Percentiles rank a stretch among this genome's conserved stretches.
Evolutionary conservation across 2,888 invertebrate species (phyloP).

Genomic region (Heteromyza rotundicornis): DNA sequence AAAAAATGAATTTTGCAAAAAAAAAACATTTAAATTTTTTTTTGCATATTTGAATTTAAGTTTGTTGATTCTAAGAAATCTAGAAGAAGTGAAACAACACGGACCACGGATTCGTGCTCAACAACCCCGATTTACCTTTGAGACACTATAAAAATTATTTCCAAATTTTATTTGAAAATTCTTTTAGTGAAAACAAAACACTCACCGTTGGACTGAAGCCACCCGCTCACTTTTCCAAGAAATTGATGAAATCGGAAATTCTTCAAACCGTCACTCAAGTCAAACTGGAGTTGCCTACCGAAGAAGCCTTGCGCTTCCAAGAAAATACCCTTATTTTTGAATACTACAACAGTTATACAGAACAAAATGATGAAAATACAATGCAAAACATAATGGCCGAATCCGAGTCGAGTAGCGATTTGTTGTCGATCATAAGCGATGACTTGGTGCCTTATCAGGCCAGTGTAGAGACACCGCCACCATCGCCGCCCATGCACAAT

Average conservation of each 20-base stretch:
- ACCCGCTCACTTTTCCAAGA: slow-evolving; percentile 30
- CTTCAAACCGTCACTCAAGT: slow-evolving; percentile 22
- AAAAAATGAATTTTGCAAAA: too few relatives aligned
- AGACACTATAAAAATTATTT: too few relatives aligned
- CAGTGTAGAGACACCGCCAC: too few relatives aligned
- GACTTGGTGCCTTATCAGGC: too few relatives aligned
- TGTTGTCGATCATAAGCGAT: too few relatives aligned
- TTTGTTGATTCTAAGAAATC: slow-evolving; percentile 1
- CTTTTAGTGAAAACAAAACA: slow-evolving; percentile 13
- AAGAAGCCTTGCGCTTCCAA: slow-evolving; percentile 32
- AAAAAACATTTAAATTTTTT: background rate
- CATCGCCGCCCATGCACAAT: too few relatives aligned
- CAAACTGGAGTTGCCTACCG: slow-evolving; percentile 28
- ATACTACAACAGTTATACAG: slow-evolving; percentile 29
- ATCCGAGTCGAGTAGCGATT: too few relatives aligned
- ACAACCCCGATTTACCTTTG: too few relatives aligned
- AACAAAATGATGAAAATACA: background rate
- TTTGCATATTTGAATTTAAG: background rate
- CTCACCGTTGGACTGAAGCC: slow-evolving; percentile 28
- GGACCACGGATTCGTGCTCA: too few relatives aligned
- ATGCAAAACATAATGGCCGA: background rate
- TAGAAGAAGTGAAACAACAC: too few relatives aligned
- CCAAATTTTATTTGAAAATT: too few relatives aligned
- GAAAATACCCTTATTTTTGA: slow-evolving; percentile 33
- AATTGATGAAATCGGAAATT: slow-evolving; percentile 10